A percentile compares a stretch with the other conserved stretches of the same genome.
Conservation (phyloP, 2,113 vertebrate genomes). For the Nymphicus hollandicus region DNA sequence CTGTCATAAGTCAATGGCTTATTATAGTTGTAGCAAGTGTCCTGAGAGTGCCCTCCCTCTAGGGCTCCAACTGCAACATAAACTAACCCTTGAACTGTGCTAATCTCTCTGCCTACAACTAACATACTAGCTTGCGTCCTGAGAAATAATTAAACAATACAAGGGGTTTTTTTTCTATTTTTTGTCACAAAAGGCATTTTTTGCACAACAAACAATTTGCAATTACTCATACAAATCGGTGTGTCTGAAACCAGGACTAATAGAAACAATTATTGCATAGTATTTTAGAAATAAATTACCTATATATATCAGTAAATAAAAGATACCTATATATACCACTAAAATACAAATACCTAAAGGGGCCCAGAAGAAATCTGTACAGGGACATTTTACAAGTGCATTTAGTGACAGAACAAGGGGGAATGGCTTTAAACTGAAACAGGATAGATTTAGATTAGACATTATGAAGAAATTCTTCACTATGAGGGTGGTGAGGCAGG, state of each 20-base stretch:
- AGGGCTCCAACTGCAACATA: not conserved
- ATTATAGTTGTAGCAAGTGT: not conserved
- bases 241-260: not conserved
- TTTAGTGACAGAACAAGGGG: not conserved
- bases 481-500: not conserved
- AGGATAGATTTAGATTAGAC: not conserved
- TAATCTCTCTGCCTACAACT: not conserved
- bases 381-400: not conserved
- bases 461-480: not conserved
- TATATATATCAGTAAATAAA: not conserved
- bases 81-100: not conserved
- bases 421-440: not conserved
- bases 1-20: not conserved
- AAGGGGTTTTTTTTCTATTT: rapidly evolving
- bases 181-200: not conserved
- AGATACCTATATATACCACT: not conserved
- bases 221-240: not conserved
- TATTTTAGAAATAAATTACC: not conserved
- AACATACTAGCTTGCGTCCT: not conserved
- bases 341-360: not conserved
- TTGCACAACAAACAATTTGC: not conserved
- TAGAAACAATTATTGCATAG: not conserved
- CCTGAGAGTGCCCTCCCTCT: not conserved
- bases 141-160: not conserved
- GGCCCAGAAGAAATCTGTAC: not conserved